Conservation (phyloP, 2,113 vertebrate species). For the Chionomys nivalis region DNA sequence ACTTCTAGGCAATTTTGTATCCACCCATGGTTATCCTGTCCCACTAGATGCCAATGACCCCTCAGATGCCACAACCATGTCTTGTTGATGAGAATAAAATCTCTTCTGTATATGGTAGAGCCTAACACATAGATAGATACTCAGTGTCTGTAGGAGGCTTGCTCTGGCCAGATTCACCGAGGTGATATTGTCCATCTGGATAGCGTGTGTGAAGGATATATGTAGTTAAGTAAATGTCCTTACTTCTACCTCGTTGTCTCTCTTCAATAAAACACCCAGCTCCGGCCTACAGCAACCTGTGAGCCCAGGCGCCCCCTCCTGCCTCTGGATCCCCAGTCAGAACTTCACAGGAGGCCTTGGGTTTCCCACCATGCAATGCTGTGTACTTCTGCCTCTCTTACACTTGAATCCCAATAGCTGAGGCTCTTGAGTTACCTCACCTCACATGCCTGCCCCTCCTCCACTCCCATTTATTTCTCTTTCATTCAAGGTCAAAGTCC, state of each 20-base stretch:
- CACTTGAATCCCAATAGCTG: not conserved
- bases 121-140: not conserved
- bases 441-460: not conserved
- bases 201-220: not conserved
- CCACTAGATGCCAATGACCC: not conserved
- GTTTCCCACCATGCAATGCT: not conserved
- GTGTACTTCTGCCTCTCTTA: not conserved
- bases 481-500: not conserved
- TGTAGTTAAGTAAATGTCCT: not conserved
- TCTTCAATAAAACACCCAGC: not conserved
- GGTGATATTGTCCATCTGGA: not conserved
- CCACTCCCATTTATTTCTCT: not conserved
- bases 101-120: not conserved
- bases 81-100: not conserved
- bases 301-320: not conserved
- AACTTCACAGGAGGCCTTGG: not conserved
- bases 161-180: not conserved
- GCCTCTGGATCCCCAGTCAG: not conserved
- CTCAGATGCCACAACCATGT: not conserved
- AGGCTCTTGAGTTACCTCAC: not conserved
- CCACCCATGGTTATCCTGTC: not conserved
- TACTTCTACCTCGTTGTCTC: not conserved
- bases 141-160: not conserved
- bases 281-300: not conserved
- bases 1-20: constrained; percentile 22